Conservation (phyloP, 1,140 invertebrate species). For the Ostrea denselamellosa region DNA sequence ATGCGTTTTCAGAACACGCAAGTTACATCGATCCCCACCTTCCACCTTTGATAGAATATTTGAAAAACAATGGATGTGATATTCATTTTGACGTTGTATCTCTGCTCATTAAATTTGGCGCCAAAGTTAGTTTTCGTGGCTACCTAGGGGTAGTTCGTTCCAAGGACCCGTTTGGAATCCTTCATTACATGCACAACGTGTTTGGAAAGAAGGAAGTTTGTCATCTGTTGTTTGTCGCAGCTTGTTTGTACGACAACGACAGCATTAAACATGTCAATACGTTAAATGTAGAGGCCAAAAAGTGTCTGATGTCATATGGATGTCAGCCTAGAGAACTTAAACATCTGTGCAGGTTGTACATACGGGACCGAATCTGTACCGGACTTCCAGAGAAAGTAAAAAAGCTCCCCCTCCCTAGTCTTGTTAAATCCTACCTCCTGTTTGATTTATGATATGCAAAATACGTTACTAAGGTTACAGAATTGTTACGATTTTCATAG, state of each 20-base stretch:
- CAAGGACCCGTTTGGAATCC: constrained; percentile 69
- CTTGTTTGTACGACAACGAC: constrained; percentile 56
- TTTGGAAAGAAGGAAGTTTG: constrained; percentile 60
- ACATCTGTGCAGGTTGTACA: constrained; percentile 57
- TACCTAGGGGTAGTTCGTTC: constrained; percentile 49
- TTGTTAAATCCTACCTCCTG: constrained; percentile 69
- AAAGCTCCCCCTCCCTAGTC: constrained; percentile 64
- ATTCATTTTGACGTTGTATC: constrained; percentile 85
- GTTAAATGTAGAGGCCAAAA: constrained; percentile 55
- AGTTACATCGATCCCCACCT: constrained; percentile 79
- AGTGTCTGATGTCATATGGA: constrained; percentile 51
- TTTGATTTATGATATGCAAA: constrained; percentile 52
- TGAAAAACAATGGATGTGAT: constrained; percentile 84
- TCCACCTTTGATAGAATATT: constrained; percentile 90
- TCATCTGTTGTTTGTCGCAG: constrained; percentile 59
- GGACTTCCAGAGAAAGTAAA: constrained; percentile 59
- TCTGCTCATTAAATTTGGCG: constrained; percentile 88
- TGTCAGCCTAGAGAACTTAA: constrained; percentile 61
- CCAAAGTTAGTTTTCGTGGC: constrained; percentile 78
- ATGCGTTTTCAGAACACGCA: constrained; percentile 83
- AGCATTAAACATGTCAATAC: constrained; percentile 57
- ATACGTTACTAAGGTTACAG: not conserved
- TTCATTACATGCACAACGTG: constrained; percentile 62
- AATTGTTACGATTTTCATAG: constrained; percentile 27
- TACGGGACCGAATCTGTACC: constrained; percentile 54